Evolutionary conservation across 2,888 invertebrate genomes (phyloP).

Genomic region (Phytoseiulus persimilis): DNA sequence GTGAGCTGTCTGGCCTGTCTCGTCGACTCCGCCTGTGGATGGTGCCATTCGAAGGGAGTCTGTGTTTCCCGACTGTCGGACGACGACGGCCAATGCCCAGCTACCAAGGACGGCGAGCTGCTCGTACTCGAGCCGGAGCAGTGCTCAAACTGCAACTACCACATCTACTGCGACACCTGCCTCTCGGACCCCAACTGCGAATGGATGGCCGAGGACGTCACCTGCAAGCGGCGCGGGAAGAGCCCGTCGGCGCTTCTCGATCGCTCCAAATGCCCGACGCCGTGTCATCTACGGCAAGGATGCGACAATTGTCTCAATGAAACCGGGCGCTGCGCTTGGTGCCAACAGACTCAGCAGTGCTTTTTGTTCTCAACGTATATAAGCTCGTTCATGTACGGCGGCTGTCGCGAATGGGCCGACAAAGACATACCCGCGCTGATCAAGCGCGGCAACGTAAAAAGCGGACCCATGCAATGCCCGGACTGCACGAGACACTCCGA

Average conservation of each 20-base stretch:
- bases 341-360: conserved; percentile 79
- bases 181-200: conserved; percentile 61
- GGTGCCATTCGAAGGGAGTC: conserved; percentile 70
- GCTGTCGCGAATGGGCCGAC: conserved; percentile 87
- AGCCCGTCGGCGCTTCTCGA: conserved; percentile 56
- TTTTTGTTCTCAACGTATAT: conserved; percentile 93
- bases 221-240: conserved; percentile 69
- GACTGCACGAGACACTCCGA: conserved; percentile 48
- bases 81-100: conserved; percentile 51
- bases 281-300: conserved; percentile 60
- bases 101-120: conserved; percentile 17
- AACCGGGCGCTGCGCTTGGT: conserved; percentile 85
- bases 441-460: conserved; percentile 52
- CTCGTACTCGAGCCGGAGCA: conserved; percentile 18
- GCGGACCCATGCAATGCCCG: conserved; percentile 49
- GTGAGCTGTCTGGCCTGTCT: conserved; percentile 77
- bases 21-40: conserved; percentile 78
- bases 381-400: conserved; percentile 82
- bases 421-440: conserved; percentile 46
- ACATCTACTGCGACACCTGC: conserved; percentile 42
- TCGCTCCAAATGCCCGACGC: conserved; percentile 64
- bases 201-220: conserved; percentile 82
- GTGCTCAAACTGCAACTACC: conserved; percentile 13
- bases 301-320: conserved; percentile 64
- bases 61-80: conserved; percentile 64